Conservation (phyloP, 2,113 vertebrate genomes). For the Rhea pennata region DNA sequence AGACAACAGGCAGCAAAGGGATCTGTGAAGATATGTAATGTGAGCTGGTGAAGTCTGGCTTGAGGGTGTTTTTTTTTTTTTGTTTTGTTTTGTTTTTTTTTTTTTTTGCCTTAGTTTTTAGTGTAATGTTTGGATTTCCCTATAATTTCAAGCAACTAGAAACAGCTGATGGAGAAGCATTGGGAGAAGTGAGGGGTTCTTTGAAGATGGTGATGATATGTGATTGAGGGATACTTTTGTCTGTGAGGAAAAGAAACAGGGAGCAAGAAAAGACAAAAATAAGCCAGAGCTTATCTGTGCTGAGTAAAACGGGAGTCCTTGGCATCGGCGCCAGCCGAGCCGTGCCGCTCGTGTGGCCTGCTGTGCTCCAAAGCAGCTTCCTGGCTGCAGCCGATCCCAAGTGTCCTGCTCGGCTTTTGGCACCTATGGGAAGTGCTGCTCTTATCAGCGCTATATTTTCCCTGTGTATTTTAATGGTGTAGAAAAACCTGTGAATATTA, state of each 20-base stretch:
- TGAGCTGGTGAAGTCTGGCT: background rate
- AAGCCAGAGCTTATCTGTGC: accelerated
- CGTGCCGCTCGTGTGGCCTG: accelerated
- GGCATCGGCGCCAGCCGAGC: background rate
- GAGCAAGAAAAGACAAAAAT: background rate
- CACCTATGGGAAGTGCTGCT: background rate
- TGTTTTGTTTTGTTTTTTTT: too few species aligned
- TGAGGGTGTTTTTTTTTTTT: background rate
- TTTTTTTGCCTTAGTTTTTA: background rate
- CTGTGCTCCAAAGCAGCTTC: background rate
- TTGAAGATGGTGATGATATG: accelerated
- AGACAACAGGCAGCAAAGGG: background rate
- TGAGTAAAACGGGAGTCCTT: background rate
- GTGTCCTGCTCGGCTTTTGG: background rate
- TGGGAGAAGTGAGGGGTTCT: background rate
- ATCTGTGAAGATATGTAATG: background rate
- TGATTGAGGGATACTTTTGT: background rate
- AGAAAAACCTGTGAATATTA: background rate
- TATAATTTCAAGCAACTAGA: background rate
- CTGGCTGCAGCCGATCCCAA: background rate
- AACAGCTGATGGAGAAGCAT: background rate
- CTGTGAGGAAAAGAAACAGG: background rate
- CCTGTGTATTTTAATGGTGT: background rate
- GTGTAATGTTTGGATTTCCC: background rate
- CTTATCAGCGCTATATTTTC: background rate